phyloP scores from a whole-genome alignment of 2,888 invertebrate genomes.

The Amphipoea lucens region DNA sequence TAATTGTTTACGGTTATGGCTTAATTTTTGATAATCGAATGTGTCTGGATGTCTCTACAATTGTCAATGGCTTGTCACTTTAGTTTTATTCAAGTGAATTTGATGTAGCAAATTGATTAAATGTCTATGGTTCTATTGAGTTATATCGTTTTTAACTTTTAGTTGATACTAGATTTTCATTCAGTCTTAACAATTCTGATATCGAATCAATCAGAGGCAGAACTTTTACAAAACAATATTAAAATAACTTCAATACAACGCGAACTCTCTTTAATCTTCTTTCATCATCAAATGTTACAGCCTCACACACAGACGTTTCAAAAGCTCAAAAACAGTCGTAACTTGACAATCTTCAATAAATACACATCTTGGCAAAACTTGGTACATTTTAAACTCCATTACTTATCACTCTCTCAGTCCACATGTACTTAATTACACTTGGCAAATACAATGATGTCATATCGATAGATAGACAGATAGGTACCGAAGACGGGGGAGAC shows the following conservation, averaged over 20 bases:
- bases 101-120: constrained; percentile 49
- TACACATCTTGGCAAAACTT: constrained; percentile 66
- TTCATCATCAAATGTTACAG: constrained; percentile 54
- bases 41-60: constrained; percentile 55
- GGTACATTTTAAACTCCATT: constrained; percentile 72
- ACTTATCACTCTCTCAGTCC: constrained; percentile 78
- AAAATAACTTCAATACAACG: constrained; percentile 34
- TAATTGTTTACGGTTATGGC: constrained; percentile 69
- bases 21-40: constrained; percentile 68
- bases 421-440: constrained; percentile 88
- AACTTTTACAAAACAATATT: constrained; percentile 14
- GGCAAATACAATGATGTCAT: constrained; percentile 86
- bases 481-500: constrained; percentile 76
- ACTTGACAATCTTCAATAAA: constrained; percentile 66
- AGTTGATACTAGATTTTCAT: not conserved
- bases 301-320: constrained; percentile 41
- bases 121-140: constrained; percentile 21
- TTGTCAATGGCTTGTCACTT: constrained; percentile 61
- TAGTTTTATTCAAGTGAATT: constrained; percentile 49
- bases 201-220: constrained; percentile 23
- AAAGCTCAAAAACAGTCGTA: constrained; percentile 60
- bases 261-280: constrained; percentile 46
- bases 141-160: not conserved
- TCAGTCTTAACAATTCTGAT: not conserved
- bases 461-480: constrained; percentile 79